Evolutionary conservation across 1,140 invertebrate species (phyloP), one percentile per base, ranked within the genome.

Genomic region (Brachionus rotundiformis): DNA sequence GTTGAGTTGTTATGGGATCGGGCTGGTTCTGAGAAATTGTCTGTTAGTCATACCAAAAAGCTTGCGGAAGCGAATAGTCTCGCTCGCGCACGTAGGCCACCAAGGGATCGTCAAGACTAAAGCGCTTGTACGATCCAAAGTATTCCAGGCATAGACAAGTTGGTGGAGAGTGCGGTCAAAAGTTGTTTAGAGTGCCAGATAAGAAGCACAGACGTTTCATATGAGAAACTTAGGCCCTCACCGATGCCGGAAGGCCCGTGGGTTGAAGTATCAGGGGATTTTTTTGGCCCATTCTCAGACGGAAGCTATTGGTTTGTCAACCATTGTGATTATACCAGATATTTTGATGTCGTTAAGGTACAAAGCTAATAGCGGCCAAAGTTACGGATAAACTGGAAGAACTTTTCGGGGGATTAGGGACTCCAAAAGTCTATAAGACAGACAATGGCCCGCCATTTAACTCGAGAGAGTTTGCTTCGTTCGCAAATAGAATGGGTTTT

Each of bases 401-500:
- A 44, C 41, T 44, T 11, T 44, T 44, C 41, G 41, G 41, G 41
- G 4, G 41, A 44, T 44, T 8, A 44, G 41, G 41, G 41, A 44
- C 41, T 44, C 41, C 41, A 44, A 44, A 44, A 13, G 41, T 44
- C 41, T 44, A 44, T 5, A 44, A 44, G 41, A 44, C 41, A 44
- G 41, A 44, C 41, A 44, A 44, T 13, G 41, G 41, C 41, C 41
- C 41, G 41, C 41, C 41, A 44, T 44, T 44, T 44, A 44, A 5
- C 41, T 44, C 80, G 6, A 27, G 13, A 61, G 68, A 80, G 16
- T 83, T 83, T 75, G 27, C 25, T 25, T 19, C 61, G 16, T 84
- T 82, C 81, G 49, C 65, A n/a, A 80, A 75, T 31, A 33, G 77
- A 44, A 13, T 68, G 29, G 80, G 80, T 25, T 82, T 84, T 31